Evolutionary conservation across 2,888 invertebrate genomes (phyloP), one percentile per base, ranked within the genome.

Genomic region (Chrysodeixis includens): DNA sequence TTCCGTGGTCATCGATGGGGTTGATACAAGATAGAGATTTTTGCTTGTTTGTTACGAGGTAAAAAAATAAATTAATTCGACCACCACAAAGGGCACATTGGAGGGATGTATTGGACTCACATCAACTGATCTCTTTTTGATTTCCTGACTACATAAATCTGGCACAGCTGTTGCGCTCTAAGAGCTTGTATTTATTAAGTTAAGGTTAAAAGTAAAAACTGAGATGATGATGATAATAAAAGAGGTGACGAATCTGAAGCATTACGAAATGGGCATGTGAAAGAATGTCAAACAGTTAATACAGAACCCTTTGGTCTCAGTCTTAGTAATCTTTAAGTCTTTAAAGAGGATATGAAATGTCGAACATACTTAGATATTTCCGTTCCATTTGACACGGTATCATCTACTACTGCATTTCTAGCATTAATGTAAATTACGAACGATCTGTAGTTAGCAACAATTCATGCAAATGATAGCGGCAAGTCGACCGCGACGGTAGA

Each of bases 401-500:
- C 40, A 12, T 26, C 30, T 14, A 32, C 20, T 4, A 10, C 16
- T 0, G 3, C 12, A 14, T 9, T 14, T 12, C 12, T 46, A 52
- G 1, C 1, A 60, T 69, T 54, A 62, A 71, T 68, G 72, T 68
- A 72, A 75, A 67, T 56, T 32, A 57, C 26, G 30, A 62, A 55
- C 2, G 30, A 72, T 67, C 51, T 51, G 49, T 51, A 62, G 59
- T 67, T 72, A 72, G 56, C 59, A 40, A 60, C 68, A 67, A 32
- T 56, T 57, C 63, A 72, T 66, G 76, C 57, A 78, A 79, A 79
- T 66, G 65, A 63, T 52, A 40, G 66, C 26, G 14, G 0, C 20
- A 63, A 76, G 52, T 76, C 56, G 66, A 66, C 63, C 57, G 35
- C 53, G 22, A 76, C 65, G 76, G 16, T 79, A 79, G 81, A 79